A percentile compares a stretch with the other conserved stretches of the same genome.
Conservation (phyloP, 2,113 vertebrate genomes). For the Macquaria ambigua region DNA sequence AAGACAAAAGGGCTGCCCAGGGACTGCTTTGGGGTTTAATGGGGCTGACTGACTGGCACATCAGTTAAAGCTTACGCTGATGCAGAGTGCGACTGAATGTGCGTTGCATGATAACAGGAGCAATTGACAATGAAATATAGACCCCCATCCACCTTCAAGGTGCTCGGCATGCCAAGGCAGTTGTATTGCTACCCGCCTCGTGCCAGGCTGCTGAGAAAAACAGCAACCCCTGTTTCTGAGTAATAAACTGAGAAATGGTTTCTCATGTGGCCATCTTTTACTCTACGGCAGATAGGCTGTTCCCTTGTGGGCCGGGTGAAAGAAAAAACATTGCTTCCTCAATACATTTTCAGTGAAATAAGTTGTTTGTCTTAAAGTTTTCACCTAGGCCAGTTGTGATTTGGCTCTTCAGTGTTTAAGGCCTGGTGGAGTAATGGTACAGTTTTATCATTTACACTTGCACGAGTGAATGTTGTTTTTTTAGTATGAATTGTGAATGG, state of each 20-base stretch:
- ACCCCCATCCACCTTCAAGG: conserved; percentile 53
- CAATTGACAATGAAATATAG: conserved; percentile 72
- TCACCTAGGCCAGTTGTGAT: background rate
- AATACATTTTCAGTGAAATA: conserved; percentile 26
- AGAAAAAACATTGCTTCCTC: background rate
- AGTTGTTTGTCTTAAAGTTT: conserved; percentile 6
- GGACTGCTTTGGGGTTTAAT: conserved; percentile 75
- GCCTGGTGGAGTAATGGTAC: background rate
- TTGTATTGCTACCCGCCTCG: conserved; percentile 25
- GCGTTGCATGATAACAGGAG: conserved; percentile 54
- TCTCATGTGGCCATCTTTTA: conserved; percentile 24
- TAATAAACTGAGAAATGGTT: conserved; percentile 50
- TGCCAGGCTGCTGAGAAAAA: conserved; percentile 45
- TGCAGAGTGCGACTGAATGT: conserved; percentile 49
- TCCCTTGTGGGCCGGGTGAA: conserved; percentile 12
- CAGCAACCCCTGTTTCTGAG: conserved; percentile 2
- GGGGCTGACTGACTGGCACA: conserved; percentile 67
- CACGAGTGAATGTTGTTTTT: background rate
- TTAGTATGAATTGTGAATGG: background rate
- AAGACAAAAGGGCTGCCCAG: conserved; percentile 68
- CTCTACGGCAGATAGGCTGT: conserved; percentile 29
- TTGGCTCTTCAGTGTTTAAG: background rate
- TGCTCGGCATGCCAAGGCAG: conserved; percentile 50
- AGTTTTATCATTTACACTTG: background rate
- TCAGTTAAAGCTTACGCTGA: conserved; percentile 68